Conservation (phyloP, 2,113 vertebrate species). For the Myanophis thanlyinensis region DNA sequence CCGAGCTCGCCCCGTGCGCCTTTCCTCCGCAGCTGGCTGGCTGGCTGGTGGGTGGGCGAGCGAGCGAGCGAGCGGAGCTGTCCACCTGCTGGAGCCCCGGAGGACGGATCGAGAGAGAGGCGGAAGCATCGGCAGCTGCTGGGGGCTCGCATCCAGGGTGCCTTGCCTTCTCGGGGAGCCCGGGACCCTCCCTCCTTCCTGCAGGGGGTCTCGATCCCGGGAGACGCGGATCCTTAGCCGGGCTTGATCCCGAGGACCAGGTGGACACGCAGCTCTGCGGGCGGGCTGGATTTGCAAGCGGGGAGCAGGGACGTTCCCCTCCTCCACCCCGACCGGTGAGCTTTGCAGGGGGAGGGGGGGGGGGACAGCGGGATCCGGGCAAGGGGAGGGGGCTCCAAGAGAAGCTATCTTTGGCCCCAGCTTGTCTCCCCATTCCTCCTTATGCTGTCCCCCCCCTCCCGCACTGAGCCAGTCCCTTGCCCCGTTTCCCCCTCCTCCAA, state of each 20-base stretch:
- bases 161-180: neutral
- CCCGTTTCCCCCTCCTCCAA: too few species aligned
- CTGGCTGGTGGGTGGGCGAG: too few species aligned
- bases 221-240: too few species aligned
- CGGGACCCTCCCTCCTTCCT: too few species aligned
- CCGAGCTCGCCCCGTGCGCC: neutral
- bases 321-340: neutral
- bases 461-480: too few species aligned
- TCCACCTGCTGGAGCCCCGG: neutral
- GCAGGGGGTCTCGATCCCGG: neutral
- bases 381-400: too few species aligned
- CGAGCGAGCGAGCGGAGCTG: neutral
- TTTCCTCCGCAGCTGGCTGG: neutral
- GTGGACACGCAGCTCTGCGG: neutral
- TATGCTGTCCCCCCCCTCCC: neutral
- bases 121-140: neutral
- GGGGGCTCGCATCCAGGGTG: neutral
- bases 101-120: neutral
- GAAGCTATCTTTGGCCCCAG: too few species aligned
- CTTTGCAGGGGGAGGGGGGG: neutral
- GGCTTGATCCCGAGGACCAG: too few species aligned
- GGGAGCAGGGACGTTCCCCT: too few species aligned
- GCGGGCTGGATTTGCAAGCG: too few species aligned
- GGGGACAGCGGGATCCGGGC: too few species aligned
- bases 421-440: neutral